These are phyloP conservation scores for Epinephelus malabaricus DNA, from an alignment of 2,797 vertebrate species.

Conservation along the genomic window DNA sequence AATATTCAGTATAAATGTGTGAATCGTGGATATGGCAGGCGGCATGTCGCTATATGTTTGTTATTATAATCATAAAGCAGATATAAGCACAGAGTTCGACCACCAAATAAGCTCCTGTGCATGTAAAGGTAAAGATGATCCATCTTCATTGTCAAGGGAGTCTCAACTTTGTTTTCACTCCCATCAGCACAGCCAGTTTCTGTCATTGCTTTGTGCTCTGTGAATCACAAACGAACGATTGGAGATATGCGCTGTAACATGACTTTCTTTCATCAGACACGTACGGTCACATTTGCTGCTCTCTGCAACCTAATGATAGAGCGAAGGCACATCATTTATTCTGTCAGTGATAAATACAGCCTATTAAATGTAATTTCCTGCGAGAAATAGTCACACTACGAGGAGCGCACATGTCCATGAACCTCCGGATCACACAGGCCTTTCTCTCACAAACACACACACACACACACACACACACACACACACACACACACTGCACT, in stretches of 20 bases:
- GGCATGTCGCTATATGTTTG: background rate
- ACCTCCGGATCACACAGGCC: conserved; percentile 6
- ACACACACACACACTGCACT: background rate
- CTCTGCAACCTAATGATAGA: background rate
- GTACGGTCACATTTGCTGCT: background rate
- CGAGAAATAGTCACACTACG: background rate
- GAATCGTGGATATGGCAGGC: background rate
- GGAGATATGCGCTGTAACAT: background rate
- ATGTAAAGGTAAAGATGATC: background rate
- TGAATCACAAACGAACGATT: background rate
- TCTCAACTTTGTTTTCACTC: background rate
- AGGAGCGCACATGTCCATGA: background rate
- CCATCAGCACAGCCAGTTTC: background rate
- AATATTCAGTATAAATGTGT: background rate
- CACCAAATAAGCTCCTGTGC: background rate
- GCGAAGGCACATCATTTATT: background rate
- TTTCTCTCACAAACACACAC: background rate
- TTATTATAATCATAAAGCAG: background rate
- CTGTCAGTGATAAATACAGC: background rate
- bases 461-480: background rate
- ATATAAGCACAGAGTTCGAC: background rate
- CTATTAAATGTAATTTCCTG: background rate
- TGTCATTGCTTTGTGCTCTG: background rate
- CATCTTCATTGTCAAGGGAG: conserved; percentile 7
- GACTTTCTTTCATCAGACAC: conserved; percentile 13